Conservation (phyloP, 2,888 invertebrate genomes). For the Emmelina monodactyla region DNA sequence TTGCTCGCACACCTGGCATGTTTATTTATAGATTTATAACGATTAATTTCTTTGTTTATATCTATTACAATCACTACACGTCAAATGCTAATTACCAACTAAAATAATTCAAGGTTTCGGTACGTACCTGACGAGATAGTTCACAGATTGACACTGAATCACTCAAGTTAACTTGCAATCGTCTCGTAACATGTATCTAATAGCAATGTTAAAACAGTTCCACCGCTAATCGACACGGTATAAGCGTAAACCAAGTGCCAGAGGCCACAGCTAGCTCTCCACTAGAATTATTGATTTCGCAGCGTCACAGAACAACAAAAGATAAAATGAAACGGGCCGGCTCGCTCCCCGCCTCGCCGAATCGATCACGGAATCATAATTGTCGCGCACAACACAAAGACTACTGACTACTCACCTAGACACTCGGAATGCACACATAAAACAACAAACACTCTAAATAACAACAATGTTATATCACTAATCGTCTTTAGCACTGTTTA, state of each 20-base stretch:
- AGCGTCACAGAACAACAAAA: slow-evolving; percentile 63
- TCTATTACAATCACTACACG: too few relatives aligned
- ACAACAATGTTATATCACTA: slow-evolving; percentile 44
- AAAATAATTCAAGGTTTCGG: too few relatives aligned
- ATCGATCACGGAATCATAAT: slow-evolving; percentile 63
- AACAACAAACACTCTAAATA: slow-evolving; percentile 38
- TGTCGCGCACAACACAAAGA: slow-evolving; percentile 66
- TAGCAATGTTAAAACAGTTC: too few relatives aligned
- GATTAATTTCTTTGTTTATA: too few relatives aligned
- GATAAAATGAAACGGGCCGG: slow-evolving; percentile 59
- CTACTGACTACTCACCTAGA: slow-evolving; percentile 60
- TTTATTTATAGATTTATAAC: slow-evolving; percentile 1
- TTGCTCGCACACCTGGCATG: slow-evolving; percentile 1
- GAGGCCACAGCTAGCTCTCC: too few relatives aligned
- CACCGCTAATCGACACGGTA: too few relatives aligned
- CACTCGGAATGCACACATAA: slow-evolving; percentile 55
- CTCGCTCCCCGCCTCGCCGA: slow-evolving; percentile 55
- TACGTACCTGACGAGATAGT: too few relatives aligned
- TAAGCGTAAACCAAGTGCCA: too few relatives aligned
- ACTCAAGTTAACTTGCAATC: too few relatives aligned
- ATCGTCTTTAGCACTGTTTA: slow-evolving; percentile 14
- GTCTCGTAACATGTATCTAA: too few relatives aligned
- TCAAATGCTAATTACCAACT: too few relatives aligned
- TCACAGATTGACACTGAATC: too few relatives aligned
- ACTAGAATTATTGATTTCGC: slow-evolving; percentile 63